A percentile compares a stretch with the other conserved stretches of the same genome.
Conservation (phyloP, 2,113 vertebrate genomes). For the Psophia crepitans region DNA sequence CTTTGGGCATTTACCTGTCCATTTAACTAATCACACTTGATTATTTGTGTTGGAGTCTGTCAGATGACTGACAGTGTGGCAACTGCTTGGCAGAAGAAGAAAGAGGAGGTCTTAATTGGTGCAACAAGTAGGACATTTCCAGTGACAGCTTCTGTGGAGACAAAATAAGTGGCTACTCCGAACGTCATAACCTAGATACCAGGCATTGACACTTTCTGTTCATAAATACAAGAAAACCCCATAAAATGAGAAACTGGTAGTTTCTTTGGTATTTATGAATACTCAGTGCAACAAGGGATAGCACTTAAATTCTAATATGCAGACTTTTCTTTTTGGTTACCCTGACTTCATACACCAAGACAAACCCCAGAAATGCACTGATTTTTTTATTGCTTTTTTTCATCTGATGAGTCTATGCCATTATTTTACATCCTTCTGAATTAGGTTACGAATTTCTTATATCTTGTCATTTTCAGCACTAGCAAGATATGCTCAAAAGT, state of each 20-base stretch:
- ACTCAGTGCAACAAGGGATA: not conserved
- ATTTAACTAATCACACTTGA: not conserved
- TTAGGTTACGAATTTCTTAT: not conserved
- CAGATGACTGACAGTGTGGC: not conserved
- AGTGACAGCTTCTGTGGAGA: not conserved
- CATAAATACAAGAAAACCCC: not conserved
- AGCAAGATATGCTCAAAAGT: not conserved
- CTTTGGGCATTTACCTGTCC: not conserved
- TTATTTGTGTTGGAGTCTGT: not conserved
- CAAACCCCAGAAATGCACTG: not conserved
- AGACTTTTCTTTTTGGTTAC: not conserved
- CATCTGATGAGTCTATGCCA: not conserved
- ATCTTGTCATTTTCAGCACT: not conserved
- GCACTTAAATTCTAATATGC: not conserved
- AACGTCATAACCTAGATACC: not conserved
- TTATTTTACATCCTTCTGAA: not conserved
- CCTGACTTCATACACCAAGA: not conserved
- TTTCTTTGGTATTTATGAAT: not conserved
- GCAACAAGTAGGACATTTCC: not conserved
- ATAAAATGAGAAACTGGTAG: not conserved
- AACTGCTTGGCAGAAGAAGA: constrained; percentile 8
- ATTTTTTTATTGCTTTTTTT: not conserved
- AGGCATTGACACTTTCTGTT: not conserved
- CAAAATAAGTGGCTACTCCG: not conserved
- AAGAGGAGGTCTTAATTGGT: not conserved